Conservation (phyloP, 2,888 invertebrate species). For the Oscheius myriophilus region DNA sequence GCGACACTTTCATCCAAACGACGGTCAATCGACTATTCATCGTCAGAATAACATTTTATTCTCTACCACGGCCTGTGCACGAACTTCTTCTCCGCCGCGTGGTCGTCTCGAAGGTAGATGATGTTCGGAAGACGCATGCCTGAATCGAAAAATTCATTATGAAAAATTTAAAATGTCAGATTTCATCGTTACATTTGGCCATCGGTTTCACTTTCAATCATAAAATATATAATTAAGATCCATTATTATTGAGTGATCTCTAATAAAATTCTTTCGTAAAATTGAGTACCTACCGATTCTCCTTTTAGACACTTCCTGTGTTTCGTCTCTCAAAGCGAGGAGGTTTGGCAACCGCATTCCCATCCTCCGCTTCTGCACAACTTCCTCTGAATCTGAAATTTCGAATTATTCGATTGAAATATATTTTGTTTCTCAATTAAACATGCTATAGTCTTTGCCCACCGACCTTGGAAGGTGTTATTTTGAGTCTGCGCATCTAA, state of each 20-base stretch:
- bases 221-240: too few relatives aligned
- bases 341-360: slow-evolving; percentile 32
- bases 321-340: slow-evolving; percentile 16
- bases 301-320: slow-evolving; percentile 18
- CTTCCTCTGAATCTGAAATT: slow-evolving; percentile 14
- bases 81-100: slow-evolving; percentile 28
- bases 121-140: slow-evolving; percentile 32
- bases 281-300: slow-evolving; percentile 22
- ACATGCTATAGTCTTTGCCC: too few relatives aligned
- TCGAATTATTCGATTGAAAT: too few relatives aligned
- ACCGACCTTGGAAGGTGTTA: too few relatives aligned
- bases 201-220: too few relatives aligned
- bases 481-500: too few relatives aligned
- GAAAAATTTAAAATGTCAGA: background rate
- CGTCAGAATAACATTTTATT: background rate
- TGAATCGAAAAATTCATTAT: slow-evolving; percentile 8
- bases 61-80: slow-evolving; percentile 20
- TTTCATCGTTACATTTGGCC: background rate
- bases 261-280: too few relatives aligned
- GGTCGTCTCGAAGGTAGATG: slow-evolving; percentile 31
- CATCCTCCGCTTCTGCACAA: slow-evolving; percentile 21
- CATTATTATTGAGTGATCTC: too few relatives aligned
- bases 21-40: background rate
- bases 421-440: too few relatives aligned
- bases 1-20: slow-evolving; percentile 5